Evolutionary conservation across 2,113 vertebrate species (phyloP).

Genomic region (Synchiropus splendidus): DNA sequence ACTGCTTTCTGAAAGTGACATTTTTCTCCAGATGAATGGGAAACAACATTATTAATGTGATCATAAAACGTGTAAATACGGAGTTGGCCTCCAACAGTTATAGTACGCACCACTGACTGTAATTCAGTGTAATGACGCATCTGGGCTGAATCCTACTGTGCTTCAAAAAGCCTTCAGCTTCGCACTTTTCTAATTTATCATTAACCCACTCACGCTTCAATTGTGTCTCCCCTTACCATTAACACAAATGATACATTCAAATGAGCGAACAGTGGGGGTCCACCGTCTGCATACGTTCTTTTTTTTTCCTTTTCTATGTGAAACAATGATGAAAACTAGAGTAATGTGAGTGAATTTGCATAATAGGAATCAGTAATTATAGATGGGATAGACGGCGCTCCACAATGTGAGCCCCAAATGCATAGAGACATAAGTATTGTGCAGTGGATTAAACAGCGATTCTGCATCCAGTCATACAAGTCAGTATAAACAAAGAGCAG

Average conservation of each 20-base stretch:
- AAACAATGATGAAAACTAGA: slow-evolving; percentile 28
- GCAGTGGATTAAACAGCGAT: slow-evolving; percentile 51
- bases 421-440: slow-evolving; percentile 53
- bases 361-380: slow-evolving; percentile 33
- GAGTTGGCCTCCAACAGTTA: too few species aligned
- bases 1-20: too few species aligned
- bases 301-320: too few species aligned
- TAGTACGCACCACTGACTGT: slow-evolving; percentile 35
- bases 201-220: slow-evolving; percentile 39
- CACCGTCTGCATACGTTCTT: slow-evolving; percentile 11
- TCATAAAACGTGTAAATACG: too few species aligned
- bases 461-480: slow-evolving; percentile 47
- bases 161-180: slow-evolving; percentile 50
- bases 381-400: slow-evolving; percentile 32
- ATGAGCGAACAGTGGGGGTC: slow-evolving; percentile 23
- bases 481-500: slow-evolving; percentile 55
- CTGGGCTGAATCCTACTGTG: slow-evolving; percentile 23
- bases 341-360: slow-evolving; percentile 51
- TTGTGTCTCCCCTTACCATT: slow-evolving; percentile 32
- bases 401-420: slow-evolving; percentile 38
- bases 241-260: background rate
- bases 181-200: slow-evolving; percentile 34
- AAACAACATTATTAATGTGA: too few species aligned
- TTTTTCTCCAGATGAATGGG: too few species aligned
- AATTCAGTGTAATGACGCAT: slow-evolving; percentile 46